A percentile compares a stretch with the other conserved stretches of the same genome.
These are phyloP conservation scores for Pelochelys cantorii DNA, from an alignment of 2,797 vertebrate genomes.

Conservation along the genomic window DNA sequence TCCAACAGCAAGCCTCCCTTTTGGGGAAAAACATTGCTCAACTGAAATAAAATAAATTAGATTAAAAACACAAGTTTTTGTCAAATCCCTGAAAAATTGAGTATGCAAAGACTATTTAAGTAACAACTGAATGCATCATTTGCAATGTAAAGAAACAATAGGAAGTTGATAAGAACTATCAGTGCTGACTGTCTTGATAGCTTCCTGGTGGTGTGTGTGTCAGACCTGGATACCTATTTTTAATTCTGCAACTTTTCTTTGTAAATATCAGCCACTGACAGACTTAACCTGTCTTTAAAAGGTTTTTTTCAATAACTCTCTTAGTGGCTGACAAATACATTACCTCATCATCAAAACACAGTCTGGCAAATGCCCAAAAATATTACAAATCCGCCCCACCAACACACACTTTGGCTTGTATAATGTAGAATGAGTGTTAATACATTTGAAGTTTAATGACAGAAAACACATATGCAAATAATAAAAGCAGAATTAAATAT, in stretches of 20 bases:
- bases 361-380: neutral
- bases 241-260: slow-evolving; percentile 13
- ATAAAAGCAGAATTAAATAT: neutral
- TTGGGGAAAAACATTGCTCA: neutral
- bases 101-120: neutral
- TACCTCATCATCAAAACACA: neutral
- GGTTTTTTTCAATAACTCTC: neutral
- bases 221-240: neutral
- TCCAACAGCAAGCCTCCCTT: neutral
- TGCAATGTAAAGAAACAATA: slow-evolving; percentile 16
- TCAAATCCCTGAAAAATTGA: neutral
- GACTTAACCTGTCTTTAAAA: slow-evolving; percentile 2
- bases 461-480: slow-evolving; percentile 36
- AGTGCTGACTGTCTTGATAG: neutral
- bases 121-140: neutral
- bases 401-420: neutral
- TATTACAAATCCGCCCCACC: neutral
- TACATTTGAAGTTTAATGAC: neutral
- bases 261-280: neutral
- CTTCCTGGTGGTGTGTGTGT: neutral
- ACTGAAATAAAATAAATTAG: neutral
- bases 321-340: neutral
- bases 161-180: neutral
- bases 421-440: slow-evolving; percentile 4
- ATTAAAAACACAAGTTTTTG: neutral